Evolutionary conservation across 2,797 vertebrate species (phyloP).

Genomic region (Tauraco hartlaubi): DNA sequence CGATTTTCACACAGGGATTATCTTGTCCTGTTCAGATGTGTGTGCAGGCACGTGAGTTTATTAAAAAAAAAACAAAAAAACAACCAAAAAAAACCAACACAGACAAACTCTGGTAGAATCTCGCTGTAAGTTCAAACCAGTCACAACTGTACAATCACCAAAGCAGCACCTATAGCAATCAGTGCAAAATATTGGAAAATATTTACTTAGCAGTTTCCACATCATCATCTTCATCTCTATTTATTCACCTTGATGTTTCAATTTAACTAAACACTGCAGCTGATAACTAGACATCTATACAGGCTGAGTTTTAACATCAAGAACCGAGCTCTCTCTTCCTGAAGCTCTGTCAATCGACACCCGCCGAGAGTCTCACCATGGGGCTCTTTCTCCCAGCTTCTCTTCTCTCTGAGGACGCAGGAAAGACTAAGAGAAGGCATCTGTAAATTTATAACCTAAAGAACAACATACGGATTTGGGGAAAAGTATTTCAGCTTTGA

Average conservation of each 20-base stretch:
- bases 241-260: neutral
- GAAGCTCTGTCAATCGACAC: neutral
- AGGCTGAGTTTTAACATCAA: neutral
- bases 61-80: neutral
- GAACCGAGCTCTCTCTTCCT: neutral
- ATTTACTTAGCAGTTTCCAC: neutral
- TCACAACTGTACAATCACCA: neutral
- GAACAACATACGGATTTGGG: neutral
- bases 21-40: neutral
- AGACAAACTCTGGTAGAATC: neutral
- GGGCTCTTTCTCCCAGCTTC: neutral
- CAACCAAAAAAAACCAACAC: neutral
- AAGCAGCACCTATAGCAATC: neutral
- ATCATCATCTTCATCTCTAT: neutral
- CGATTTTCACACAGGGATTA: constrained; percentile 3
- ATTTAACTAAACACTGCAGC: neutral
- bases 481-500: neutral
- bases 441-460: neutral
- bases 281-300: neutral
- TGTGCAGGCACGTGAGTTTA: neutral
- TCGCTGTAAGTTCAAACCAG: neutral
- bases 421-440: neutral
- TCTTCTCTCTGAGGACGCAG: neutral
- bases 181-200: neutral
- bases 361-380: neutral